Evolutionary conservation across 2,113 vertebrate species (phyloP).

Genomic region (Pseudonaja textilis): DNA sequence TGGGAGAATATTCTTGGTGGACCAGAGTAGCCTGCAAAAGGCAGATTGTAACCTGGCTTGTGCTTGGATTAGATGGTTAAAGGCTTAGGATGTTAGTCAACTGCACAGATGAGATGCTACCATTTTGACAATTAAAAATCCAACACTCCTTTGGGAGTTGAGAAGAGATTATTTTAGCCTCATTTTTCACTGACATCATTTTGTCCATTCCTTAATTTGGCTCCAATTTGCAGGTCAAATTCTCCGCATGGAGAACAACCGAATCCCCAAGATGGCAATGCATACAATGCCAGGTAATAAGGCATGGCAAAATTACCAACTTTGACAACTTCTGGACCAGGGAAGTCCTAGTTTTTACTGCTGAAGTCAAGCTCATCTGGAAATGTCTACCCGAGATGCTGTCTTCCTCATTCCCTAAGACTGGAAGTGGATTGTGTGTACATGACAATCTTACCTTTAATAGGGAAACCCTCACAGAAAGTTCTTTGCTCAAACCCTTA

Average conservation of each 20-base stretch:
- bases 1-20: background rate
- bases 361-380: background rate
- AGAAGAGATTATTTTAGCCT: background rate
- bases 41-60: background rate
- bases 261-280: background rate
- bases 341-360: background rate
- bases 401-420: background rate
- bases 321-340: background rate
- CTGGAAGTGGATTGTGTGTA: background rate
- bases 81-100: background rate
- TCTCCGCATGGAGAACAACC: background rate
- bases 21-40: background rate
- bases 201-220: background rate
- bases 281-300: background rate
- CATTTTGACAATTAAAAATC: background rate
- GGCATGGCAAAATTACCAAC: background rate
- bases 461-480: background rate
- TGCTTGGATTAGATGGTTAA: background rate
- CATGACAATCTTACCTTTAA: background rate
- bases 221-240: background rate
- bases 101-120: background rate
- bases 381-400: background rate
- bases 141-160: background rate
- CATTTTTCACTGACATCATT: background rate
- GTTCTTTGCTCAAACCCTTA: background rate